Percentiles rank a stretch among this genome's conserved stretches.
phyloP scores from a whole-genome alignment of 2,113 vertebrate genomes.

The Epinephelus lanceolatus region DNA sequence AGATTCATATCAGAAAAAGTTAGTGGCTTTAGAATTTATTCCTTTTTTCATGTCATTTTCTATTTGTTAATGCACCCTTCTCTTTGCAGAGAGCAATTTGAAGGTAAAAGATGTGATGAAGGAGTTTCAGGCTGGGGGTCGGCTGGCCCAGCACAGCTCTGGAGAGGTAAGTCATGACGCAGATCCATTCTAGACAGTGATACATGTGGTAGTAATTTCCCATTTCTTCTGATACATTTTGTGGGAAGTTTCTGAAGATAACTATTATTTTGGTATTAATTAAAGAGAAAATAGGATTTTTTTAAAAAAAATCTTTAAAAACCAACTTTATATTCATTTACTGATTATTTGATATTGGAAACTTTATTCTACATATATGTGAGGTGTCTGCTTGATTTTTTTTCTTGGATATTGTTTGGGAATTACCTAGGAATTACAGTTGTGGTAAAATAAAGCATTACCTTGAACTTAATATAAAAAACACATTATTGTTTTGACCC shows the following conservation, averaged over 20 bases:
- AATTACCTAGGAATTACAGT: not conserved
- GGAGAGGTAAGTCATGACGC: conserved; percentile 84
- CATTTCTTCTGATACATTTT: not conserved
- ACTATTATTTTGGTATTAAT: not conserved
- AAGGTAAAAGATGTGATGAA: conserved; percentile 91
- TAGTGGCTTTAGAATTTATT: not conserved
- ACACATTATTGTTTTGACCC: not conserved
- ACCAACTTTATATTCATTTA: not conserved
- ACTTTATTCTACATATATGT: not conserved
- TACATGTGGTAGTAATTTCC: not conserved
- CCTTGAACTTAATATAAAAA: not conserved
- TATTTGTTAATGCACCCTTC: not conserved
- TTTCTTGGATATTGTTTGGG: not conserved
- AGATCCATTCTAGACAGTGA: not conserved
- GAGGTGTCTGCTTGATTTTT: not conserved
- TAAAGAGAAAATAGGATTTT: not conserved
- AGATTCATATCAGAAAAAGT: not conserved
- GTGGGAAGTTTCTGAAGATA: not conserved
- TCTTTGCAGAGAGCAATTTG: conserved; percentile 85
- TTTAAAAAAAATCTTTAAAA: not conserved
- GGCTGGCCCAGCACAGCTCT: conserved; percentile 79
- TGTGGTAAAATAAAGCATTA: not conserved
- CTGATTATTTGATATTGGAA: not conserved
- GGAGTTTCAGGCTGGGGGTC: conserved; percentile 85
- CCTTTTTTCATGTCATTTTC: not conserved